These are phyloP conservation scores for Caenorhabditis brenneri DNA, from an alignment of 1,140 invertebrate species.

Conservation along the genomic window DNA sequence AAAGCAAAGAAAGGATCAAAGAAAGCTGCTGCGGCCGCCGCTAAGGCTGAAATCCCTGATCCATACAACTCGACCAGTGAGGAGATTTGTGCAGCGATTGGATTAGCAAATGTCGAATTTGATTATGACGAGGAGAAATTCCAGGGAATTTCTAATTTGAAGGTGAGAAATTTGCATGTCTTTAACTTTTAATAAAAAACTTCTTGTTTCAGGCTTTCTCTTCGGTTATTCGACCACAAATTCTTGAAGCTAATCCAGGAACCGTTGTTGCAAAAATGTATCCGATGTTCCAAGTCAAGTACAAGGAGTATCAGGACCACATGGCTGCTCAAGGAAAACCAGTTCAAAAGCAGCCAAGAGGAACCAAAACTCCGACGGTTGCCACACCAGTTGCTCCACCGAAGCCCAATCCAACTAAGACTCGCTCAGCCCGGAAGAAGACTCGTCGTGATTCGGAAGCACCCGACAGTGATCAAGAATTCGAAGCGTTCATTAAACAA, in stretches of 20 bases:
- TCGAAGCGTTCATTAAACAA: slow-evolving; percentile 53
- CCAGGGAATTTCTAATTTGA: slow-evolving; percentile 44
- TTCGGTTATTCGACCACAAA: slow-evolving; percentile 28
- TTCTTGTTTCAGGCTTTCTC: slow-evolving; percentile 50
- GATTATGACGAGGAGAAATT: slow-evolving; percentile 53
- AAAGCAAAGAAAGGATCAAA: slow-evolving; percentile 54
- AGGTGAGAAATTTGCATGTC: slow-evolving; percentile 7
- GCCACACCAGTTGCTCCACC: background rate
- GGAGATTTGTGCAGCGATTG: slow-evolving; percentile 48
- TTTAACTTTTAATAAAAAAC: background rate
- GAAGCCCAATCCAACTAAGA: background rate
- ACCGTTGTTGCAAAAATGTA: slow-evolving; percentile 52
- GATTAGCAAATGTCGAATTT: slow-evolving; percentile 51
- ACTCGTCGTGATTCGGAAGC: slow-evolving; percentile 56
- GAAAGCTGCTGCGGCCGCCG: background rate
- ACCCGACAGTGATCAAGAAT: slow-evolving; percentile 54
- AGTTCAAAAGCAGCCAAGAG: background rate
- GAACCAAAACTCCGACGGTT: background rate
- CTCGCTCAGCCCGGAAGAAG: slow-evolving; percentile 41
- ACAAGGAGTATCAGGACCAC: slow-evolving; percentile 58
- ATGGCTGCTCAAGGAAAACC: slow-evolving; percentile 50
- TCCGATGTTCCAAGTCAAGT: slow-evolving; percentile 54
- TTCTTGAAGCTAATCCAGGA: slow-evolving; percentile 53
- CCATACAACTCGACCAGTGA: slow-evolving; percentile 45
- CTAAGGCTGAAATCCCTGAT: slow-evolving; percentile 48